phyloP scores from a whole-genome alignment of 64 coral and sea anemone genomes.

The Cladopsammia gracilis region DNA sequence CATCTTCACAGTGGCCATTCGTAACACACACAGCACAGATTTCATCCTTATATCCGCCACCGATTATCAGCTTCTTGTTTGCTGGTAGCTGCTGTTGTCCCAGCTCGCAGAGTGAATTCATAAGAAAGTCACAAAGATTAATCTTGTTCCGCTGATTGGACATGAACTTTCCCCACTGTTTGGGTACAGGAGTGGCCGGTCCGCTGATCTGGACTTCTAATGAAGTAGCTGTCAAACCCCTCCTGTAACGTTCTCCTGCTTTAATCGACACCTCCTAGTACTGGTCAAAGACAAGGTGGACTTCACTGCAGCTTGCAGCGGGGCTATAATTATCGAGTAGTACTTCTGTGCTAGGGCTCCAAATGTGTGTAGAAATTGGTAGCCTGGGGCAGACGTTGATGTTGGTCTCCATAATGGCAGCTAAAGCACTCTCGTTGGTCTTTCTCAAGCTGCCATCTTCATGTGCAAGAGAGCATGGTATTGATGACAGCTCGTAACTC shows the following conservation, averaged over 20 bases:
- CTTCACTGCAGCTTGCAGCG: constrained; percentile 4
- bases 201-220: constrained; percentile 66
- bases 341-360: constrained; percentile 65
- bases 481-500: too few species aligned
- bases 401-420: too few species aligned
- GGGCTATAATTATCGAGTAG: constrained; percentile 13
- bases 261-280: constrained; percentile 69
- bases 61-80: constrained; percentile 49
- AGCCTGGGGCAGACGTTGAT: constrained; percentile 51
- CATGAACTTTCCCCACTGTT: constrained; percentile 74
- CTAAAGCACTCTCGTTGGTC: too few species aligned
- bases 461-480: too few species aligned
- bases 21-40: constrained; percentile 1
- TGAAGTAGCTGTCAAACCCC: constrained; percentile 34
- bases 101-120: constrained; percentile 35
- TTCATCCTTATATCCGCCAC: constrained; percentile 48
- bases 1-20: background rate
- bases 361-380: constrained; percentile 67
- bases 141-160: constrained; percentile 59
- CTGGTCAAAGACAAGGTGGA: constrained; percentile 77
- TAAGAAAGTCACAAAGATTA: constrained; percentile 71
- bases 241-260: constrained; percentile 71
- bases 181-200: constrained; percentile 73
- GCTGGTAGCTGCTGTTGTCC: constrained; percentile 36
- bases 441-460: too few species aligned